These are phyloP conservation scores for Hartigia nigra DNA, from an alignment of 2,888 invertebrate species.

Conservation along the genomic window DNA sequence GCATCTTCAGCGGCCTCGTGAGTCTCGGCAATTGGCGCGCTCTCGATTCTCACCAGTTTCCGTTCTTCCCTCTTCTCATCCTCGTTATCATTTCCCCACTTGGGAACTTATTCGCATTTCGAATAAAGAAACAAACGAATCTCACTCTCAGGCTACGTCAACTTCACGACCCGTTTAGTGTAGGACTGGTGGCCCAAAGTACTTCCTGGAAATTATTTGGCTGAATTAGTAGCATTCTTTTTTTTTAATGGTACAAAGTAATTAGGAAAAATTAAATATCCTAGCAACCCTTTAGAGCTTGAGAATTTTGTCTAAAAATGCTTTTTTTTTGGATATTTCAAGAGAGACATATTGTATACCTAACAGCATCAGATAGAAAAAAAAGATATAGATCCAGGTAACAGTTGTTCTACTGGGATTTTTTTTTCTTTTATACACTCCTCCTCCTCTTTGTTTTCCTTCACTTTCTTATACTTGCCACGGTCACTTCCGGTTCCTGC, in stretches of 20 bases:
- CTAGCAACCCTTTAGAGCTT: background rate
- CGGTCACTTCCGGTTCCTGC: constrained; percentile 43
- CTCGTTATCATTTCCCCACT: background rate
- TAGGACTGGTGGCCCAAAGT: background rate
- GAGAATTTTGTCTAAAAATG: background rate
- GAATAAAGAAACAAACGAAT: background rate
- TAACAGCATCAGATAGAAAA: background rate
- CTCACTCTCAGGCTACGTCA: background rate
- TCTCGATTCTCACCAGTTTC: constrained; percentile 5
- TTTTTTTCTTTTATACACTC: background rate
- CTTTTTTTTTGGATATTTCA: background rate
- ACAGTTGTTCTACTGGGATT: background rate
- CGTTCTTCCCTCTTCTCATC: background rate
- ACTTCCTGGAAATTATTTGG: background rate
- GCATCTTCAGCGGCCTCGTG: background rate
- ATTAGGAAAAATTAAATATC: background rate
- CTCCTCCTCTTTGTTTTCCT: constrained; percentile 15
- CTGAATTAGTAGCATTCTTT: background rate
- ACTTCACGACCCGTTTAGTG: background rate
- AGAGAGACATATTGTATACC: background rate
- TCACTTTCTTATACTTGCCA: constrained; percentile 43
- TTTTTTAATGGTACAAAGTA: background rate
- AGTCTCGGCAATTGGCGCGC: background rate
- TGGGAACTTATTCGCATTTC: constrained; percentile 1
- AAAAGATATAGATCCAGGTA: background rate